phyloP scores from a whole-genome alignment of 2,113 vertebrate genomes.

The Gavialis gangeticus region DNA sequence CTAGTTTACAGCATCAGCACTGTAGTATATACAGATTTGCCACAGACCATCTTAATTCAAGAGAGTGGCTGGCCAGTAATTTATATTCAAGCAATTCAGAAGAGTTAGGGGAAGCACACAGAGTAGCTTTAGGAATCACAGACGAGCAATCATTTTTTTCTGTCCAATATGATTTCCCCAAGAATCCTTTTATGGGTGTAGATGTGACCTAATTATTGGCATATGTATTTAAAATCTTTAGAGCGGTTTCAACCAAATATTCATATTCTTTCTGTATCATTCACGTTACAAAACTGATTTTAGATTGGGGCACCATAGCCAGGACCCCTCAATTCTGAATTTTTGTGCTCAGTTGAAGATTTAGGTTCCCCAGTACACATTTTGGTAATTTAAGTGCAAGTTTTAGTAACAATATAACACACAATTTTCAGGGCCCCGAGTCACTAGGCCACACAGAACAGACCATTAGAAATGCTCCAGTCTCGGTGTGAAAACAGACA shows the following conservation, averaged over 20 bases:
- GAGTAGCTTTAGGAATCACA: neutral
- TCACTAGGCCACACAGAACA: neutral
- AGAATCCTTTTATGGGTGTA: neutral
- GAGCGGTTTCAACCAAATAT: neutral
- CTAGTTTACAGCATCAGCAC: neutral
- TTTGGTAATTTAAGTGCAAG: neutral
- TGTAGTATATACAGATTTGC: neutral
- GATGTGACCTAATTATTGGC: neutral
- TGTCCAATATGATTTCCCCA: neutral
- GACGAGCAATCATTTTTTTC: fast-evolving
- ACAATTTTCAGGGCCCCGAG: neutral
- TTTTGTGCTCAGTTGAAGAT: neutral
- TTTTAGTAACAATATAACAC: neutral
- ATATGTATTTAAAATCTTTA: neutral
- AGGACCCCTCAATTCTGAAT: neutral
- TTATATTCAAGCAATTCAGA: neutral
- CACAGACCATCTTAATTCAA: neutral
- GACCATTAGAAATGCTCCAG: neutral
- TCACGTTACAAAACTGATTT: neutral
- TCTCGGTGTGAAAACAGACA: neutral
- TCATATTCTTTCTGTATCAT: neutral
- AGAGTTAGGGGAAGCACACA: neutral
- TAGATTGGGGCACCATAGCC: neutral
- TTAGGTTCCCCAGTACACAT: neutral
- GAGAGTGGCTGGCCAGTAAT: neutral